Evolutionary conservation across 2,113 vertebrate genomes (phyloP).

Genomic region (Microcebus jonahi): DNA sequence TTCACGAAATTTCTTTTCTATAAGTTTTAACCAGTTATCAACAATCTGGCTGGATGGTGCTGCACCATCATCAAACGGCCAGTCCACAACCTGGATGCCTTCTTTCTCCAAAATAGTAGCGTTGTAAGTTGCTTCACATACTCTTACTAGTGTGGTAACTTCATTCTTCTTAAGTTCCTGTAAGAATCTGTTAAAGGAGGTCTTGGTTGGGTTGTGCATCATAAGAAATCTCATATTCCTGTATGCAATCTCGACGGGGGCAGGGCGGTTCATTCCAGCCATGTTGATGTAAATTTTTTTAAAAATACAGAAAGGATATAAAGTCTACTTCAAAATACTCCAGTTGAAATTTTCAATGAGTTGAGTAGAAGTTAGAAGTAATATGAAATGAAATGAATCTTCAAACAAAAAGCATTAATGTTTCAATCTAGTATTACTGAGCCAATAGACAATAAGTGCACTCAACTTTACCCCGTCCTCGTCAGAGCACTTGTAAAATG

Average conservation of each 20-base stretch:
- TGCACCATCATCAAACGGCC: background rate
- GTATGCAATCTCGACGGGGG: background rate
- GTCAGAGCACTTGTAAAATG: background rate
- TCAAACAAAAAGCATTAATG: background rate
- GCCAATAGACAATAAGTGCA: background rate
- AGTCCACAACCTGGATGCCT: background rate
- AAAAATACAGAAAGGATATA: background rate
- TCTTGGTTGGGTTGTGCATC: background rate
- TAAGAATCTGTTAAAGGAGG: background rate
- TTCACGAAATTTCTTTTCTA: background rate
- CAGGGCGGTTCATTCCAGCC: background rate
- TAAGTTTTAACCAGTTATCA: background rate
- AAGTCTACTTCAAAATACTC: background rate
- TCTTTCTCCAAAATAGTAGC: background rate
- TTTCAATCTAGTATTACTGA: background rate
- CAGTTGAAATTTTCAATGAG: background rate
- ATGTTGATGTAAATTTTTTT: background rate
- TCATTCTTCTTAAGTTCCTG: background rate
- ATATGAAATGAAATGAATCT: slow-evolving; percentile 17
- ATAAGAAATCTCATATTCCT: background rate
- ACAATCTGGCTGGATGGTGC: background rate
- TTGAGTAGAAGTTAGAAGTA: background rate
- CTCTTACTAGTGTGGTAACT: background rate
- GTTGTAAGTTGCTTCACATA: background rate
- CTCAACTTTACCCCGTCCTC: background rate